Evolutionary conservation across 2,797 vertebrate genomes (phyloP).

Genomic region (Babyrousa celebensis): DNA sequence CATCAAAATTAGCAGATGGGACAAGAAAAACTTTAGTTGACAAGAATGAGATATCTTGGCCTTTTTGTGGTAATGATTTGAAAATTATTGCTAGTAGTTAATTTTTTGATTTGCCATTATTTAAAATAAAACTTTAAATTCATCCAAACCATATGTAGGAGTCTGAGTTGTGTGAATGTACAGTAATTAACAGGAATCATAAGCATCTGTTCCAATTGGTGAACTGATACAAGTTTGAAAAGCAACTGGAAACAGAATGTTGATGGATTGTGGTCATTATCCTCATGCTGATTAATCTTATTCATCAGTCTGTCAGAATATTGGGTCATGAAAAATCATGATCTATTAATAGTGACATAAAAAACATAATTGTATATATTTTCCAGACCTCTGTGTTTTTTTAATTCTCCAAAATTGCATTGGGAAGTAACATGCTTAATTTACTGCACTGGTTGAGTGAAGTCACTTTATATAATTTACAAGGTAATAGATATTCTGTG

Average conservation of each 20-base stretch:
- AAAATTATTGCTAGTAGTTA: background rate
- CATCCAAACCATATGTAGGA: background rate
- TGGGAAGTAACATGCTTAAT: background rate
- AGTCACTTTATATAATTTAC: conserved; percentile 33
- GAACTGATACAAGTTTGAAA: background rate
- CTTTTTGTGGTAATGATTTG: background rate
- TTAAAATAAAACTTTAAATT: conserved; percentile 31
- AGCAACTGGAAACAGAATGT: background rate
- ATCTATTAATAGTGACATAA: background rate
- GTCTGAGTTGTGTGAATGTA: background rate
- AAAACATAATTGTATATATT: conserved; percentile 15
- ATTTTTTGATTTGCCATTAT: background rate
- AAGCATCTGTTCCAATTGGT: background rate
- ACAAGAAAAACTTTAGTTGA: background rate
- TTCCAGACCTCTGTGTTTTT: background rate
- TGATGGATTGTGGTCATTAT: background rate
- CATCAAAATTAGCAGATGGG: background rate
- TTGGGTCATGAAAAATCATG: background rate
- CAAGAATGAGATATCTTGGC: background rate
- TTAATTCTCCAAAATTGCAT: background rate
- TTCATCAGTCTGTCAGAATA: background rate
- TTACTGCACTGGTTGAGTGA: background rate
- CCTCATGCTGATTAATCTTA: background rate
- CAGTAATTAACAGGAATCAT: background rate
- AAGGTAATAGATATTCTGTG: background rate